These are phyloP conservation scores for Muntiacus muntjak DNA, from an alignment of 2,113 vertebrate genomes.

Conservation along the genomic window DNA sequence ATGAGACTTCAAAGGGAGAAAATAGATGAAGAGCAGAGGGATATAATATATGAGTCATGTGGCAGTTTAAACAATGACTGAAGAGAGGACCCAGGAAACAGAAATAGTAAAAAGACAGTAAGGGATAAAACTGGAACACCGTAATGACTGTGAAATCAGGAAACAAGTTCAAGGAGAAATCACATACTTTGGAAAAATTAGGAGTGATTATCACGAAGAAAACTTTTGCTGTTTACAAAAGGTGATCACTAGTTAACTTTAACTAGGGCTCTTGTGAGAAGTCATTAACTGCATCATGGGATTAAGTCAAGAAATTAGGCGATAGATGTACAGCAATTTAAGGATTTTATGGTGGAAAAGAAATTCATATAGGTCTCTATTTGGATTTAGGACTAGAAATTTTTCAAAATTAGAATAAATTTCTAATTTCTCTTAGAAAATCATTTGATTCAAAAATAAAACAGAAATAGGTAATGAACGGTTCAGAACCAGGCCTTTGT, in stretches of 20 bases:
- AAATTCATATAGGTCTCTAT: neutral
- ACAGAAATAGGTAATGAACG: neutral
- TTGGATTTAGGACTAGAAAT: neutral
- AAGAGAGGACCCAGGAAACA: neutral
- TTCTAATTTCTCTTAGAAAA: neutral
- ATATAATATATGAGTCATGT: neutral
- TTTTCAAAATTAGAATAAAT: neutral
- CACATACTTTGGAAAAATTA: neutral
- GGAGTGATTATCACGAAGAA: neutral
- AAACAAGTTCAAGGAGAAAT: neutral
- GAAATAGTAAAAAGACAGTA: neutral
- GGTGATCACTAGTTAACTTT: neutral
- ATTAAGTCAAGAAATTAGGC: neutral
- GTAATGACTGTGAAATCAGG: neutral
- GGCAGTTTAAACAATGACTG: neutral
- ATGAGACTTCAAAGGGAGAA: neutral
- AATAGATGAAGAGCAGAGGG: neutral
- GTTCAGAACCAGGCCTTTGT: neutral
- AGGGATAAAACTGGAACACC: neutral
- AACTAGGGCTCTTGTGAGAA: neutral
- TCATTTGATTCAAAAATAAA: neutral
- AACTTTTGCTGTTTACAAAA: neutral
- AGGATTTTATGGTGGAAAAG: neutral
- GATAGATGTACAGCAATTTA: neutral
- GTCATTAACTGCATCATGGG: neutral